These are phyloP conservation scores for Cyphomyrus plagiostoma DNA, from an alignment of 2,113 vertebrate genomes.

Conservation along the genomic window DNA sequence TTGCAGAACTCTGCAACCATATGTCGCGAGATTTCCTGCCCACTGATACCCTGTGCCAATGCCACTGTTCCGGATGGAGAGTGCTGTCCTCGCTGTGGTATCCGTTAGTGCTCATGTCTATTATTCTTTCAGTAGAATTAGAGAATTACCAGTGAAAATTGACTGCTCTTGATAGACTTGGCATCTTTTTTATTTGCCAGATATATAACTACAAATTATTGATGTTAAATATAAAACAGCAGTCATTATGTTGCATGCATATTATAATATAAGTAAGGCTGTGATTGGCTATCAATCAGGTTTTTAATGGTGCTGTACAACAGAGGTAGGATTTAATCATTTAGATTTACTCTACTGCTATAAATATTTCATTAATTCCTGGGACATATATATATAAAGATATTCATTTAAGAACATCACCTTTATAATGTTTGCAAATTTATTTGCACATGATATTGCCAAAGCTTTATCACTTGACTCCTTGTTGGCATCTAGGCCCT, in stretches of 20 bases:
- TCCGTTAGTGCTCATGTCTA: constrained; percentile 67
- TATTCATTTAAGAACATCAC: no score
- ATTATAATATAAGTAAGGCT: not conserved
- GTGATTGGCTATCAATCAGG: not conserved
- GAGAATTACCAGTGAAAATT: not conserved
- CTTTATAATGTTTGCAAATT: not conserved
- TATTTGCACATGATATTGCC: not conserved
- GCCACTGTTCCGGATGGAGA: constrained; percentile 92
- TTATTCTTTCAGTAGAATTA: not conserved
- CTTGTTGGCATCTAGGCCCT: constrained; percentile 35
- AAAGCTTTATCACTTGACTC: constrained; percentile 23
- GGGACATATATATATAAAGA: not conserved
- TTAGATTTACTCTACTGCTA: not conserved
- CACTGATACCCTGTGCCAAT: constrained; percentile 87
- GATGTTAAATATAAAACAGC: not conserved
- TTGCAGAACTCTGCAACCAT: constrained; percentile 86
- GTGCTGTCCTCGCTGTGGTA: constrained; percentile 88
- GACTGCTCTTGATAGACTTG: constrained; percentile 1
- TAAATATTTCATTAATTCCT: not conserved
- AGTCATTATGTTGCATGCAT: not conserved
- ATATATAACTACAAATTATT: not conserved
- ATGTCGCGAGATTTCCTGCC: constrained; percentile 92
- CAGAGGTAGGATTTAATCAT: not conserved
- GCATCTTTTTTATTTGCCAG: not conserved
- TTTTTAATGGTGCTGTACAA: not conserved